Evolutionary conservation across 1,140 invertebrate species (phyloP), one percentile per base, ranked within the genome.

Genomic region (Chymomyza costata): DNA sequence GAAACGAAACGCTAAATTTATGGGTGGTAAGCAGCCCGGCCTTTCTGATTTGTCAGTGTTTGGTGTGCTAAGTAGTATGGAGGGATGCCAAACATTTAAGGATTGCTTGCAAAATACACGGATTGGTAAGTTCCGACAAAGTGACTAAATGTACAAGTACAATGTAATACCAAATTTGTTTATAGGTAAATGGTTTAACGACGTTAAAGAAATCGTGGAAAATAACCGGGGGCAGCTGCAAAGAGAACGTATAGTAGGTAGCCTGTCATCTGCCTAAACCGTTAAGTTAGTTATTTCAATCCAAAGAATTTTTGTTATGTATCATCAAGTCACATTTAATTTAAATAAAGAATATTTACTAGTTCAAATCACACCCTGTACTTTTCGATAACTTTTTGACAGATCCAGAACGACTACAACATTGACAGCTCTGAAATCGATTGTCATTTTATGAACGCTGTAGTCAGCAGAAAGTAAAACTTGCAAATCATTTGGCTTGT

Each of bases 41-140:
- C 87, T 99, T 3, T 94, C 97, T 2, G 97, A 99, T 89, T 87
- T 99, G 37, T 91, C 95, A 3, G 93, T 99, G 0, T 99, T 94
- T 86, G 98, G 97, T 8, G 91, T 97, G 7, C 87, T 99, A 2
- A 95, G 90, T 66, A 97, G 97, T 73, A 98, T 99, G 80, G 96
- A 98, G 87, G 97, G 97, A 0, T 99, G 96, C 80, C 67, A 88
- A 40, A 96, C 97, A 2, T 99, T 99, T 84, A 86, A 93, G 70
- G 97, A 99, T 83, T 86, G 95, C 15, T 60, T 90, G 11, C 48
- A 86, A n/a, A 88, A 95, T 81, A 95, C 94, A 1, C 90, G 90
- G 41, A 91, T 97, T 45, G 86, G 84, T 43, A 58, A 53, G 32
- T 21, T 21, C 10, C 0, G 2, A 40, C 11, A 16, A n/a, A 8